Conservation (phyloP, 1,140 invertebrate genomes). For the Drosophila biarmipes region DNA sequence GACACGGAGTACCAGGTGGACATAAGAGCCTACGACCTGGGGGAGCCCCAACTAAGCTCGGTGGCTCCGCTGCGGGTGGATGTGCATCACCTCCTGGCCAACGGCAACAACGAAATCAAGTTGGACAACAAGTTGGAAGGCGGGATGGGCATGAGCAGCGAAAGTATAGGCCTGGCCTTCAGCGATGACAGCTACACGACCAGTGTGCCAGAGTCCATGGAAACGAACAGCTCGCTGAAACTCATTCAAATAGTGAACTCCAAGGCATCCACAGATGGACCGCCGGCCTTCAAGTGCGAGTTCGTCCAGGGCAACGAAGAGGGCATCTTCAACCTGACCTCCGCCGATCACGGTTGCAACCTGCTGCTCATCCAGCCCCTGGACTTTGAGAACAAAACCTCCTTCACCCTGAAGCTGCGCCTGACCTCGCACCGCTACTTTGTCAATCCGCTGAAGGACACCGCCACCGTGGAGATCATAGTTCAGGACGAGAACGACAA, state of each 20-base stretch:
- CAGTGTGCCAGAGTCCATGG: constrained; percentile 89
- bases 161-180: constrained; percentile 91
- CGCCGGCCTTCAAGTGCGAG: constrained; percentile 86
- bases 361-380: constrained; percentile 89
- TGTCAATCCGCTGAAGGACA: constrained; percentile 90
- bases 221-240: constrained; percentile 76
- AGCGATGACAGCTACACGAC: constrained; percentile 93
- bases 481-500: constrained; percentile 96
- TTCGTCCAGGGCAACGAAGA: constrained; percentile 89
- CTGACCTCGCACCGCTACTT: constrained; percentile 91
- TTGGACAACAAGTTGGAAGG: constrained; percentile 53
- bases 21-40: constrained; percentile 94
- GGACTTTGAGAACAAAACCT: constrained; percentile 90
- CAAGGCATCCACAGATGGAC: constrained; percentile 58
- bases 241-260: constrained; percentile 83
- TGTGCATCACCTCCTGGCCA: constrained; percentile 90
- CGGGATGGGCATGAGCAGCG: constrained; percentile 84
- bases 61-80: constrained; percentile 92
- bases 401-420: constrained; percentile 91
- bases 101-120: constrained; percentile 77
- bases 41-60: constrained; percentile 92
- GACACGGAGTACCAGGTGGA: constrained; percentile 94
- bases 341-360: constrained; percentile 92
- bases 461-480: constrained; percentile 91
- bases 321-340: constrained; percentile 89